Base-by-base conservation (phyloP, 2,113 vertebrate species). In the Stigmatopora nigra region DNA sequence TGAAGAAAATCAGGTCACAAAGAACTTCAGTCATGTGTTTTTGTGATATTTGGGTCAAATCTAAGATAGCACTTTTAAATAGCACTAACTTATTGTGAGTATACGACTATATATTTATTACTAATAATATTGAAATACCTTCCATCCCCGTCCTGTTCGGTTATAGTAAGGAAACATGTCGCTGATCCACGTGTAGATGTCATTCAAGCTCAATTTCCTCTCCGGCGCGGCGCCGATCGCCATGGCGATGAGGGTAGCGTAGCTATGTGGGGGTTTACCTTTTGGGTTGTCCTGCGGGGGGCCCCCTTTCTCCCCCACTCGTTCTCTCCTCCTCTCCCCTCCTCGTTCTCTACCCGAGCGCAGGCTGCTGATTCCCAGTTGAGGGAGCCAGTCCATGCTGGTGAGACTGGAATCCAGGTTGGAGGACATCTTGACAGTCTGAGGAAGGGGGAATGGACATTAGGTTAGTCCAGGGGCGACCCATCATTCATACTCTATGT, bases 171-270 rank as follows among this genome's bases (percentile, higher is more conserved):
- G 95, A 72, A 95, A 98, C 17, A 92, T 93, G 74, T 97, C 92
- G 19, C 95, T 98, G 88, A 99, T 99, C 96, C 96, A 99, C 71
- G 93, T 96, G 86, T 99, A 99, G 74, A 99, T 99, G 84, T 99
- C 96, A 36, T 95, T 99, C 68, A 99, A 84, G 0, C 96, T 99
- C 91, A 97, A 89, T 87, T 94, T 94, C 89, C 91, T 93, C 84
- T 93, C 93, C 4, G 93, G 94, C 8, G 95, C 92, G 0, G 94
- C 93, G 46, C 92, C 92, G 85, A 99, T 99, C 60, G 96, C 96
- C 61, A 97, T 98, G 51, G 94, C 94, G 63, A 99, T 99, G 71
- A 99, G 90, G 11, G 94, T 96, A 82, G 96, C 96, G 0, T 99
- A 99, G 89, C 96, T 99, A 84, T 99, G 96, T 3, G 95, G 93